Conservation (phyloP, 2,888 invertebrate genomes). For the Hartigia nigra region DNA sequence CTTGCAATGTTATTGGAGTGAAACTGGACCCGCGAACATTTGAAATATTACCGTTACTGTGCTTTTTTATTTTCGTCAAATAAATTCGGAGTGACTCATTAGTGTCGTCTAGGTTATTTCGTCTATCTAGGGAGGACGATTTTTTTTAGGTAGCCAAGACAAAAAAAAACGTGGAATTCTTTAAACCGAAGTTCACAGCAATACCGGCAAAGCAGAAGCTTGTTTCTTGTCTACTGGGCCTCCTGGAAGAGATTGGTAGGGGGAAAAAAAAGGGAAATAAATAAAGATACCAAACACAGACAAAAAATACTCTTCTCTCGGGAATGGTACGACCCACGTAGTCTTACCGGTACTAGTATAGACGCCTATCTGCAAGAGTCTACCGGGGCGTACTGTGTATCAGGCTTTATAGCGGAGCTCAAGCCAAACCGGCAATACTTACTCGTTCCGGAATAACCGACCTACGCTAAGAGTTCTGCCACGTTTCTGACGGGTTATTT, state of each 20-base stretch:
- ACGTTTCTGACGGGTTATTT: not conserved
- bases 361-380: not conserved
- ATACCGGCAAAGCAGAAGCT: not conserved
- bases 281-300: not conserved
- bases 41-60: not conserved
- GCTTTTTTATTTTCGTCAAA: not conserved
- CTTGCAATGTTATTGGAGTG: not conserved
- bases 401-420: not conserved
- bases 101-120: not conserved
- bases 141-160: not conserved
- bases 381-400: not conserved
- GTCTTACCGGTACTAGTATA: not conserved
- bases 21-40: not conserved
- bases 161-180: not conserved
- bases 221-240: not conserved
- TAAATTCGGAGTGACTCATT: not conserved
- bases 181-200: not conserved
- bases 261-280: not conserved
- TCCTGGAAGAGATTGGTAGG: not conserved
- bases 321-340: not conserved
- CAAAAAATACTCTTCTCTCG: not conserved
- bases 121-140: not conserved
- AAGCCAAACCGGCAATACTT: not conserved
- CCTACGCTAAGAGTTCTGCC: conserved; percentile 35
- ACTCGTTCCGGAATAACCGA: conserved; percentile 30